Evolutionary conservation across 2,797 vertebrate species (phyloP).

Genomic region (Emys orbicularis): DNA sequence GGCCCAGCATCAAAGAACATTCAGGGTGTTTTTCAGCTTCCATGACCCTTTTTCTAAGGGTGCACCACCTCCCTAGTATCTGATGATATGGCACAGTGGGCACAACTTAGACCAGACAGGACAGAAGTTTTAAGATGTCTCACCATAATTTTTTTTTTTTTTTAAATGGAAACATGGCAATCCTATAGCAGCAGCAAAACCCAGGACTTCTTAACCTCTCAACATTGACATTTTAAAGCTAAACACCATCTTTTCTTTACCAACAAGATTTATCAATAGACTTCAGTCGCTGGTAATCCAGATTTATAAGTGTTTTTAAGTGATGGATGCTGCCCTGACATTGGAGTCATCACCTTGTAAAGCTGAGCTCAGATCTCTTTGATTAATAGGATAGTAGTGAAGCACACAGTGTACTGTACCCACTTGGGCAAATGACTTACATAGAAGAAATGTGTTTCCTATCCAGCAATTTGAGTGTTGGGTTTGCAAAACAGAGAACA

Average conservation of each 20-base stretch:
- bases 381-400: not conserved
- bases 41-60: not conserved
- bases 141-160: not conserved
- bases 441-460: not conserved
- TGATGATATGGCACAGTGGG: accelerated
- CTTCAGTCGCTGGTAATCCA: not conserved
- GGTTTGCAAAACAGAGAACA: not conserved
- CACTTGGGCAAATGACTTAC: not conserved
- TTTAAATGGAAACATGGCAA: not conserved
- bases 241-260: not conserved
- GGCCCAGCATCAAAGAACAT: not conserved
- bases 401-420: not conserved
- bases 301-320: not conserved
- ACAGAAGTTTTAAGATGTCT: not conserved
- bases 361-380: not conserved
- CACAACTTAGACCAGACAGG: not conserved
- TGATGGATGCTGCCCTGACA: not conserved
- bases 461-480: not conserved
- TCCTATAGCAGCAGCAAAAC: not conserved
- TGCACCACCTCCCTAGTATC: not conserved
- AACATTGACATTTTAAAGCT: not conserved
- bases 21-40: not conserved
- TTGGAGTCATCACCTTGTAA: not conserved
- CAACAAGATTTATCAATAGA: not conserved
- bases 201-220: not conserved